Evolutionary conservation across 2,888 invertebrate genomes (phyloP).

Genomic region (Rhorus exstirpatorius): DNA sequence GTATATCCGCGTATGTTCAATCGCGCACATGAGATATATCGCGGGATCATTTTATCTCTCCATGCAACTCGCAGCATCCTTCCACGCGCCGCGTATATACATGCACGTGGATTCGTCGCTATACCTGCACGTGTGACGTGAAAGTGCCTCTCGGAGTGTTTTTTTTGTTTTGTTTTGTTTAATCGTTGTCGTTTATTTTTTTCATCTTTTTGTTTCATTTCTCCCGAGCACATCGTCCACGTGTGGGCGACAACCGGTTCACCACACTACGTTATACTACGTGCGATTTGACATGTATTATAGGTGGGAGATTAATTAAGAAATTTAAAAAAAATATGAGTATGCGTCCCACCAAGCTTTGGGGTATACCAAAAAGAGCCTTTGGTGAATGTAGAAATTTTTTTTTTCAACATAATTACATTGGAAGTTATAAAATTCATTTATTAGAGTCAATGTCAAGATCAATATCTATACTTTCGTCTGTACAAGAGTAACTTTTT

Average conservation of each 20-base stretch:
- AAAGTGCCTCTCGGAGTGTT: slow-evolving; percentile 67
- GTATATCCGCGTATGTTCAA: slow-evolving; percentile 1
- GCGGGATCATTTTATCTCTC: slow-evolving; percentile 3
- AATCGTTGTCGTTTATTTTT: neutral
- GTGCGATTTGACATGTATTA: neutral
- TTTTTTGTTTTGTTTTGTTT: slow-evolving; percentile 31
- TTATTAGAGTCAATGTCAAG: too few relatives aligned
- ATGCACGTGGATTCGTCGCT: slow-evolving; percentile 1
- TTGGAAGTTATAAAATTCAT: too few relatives aligned
- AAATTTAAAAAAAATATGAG: neutral
- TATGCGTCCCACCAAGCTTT: too few relatives aligned
- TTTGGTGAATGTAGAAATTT: too few relatives aligned
- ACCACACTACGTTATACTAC: neutral
- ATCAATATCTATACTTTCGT: too few relatives aligned
- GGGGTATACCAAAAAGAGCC: too few relatives aligned
- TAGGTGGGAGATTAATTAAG: neutral
- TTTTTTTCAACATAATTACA: too few relatives aligned
- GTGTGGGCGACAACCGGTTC: slow-evolving; percentile 43
- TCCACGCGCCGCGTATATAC: slow-evolving; percentile 25
- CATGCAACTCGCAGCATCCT: slow-evolving; percentile 48
- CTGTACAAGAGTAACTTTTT: too few relatives aligned
- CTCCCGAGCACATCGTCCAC: slow-evolving; percentile 33
- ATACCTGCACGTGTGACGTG: slow-evolving; percentile 25
- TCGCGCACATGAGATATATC: slow-evolving; percentile 1
- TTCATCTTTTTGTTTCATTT: slow-evolving; percentile 18